phyloP scores from a whole-genome alignment of 2,888 invertebrate genomes.

The Drosophila anomalata region DNA sequence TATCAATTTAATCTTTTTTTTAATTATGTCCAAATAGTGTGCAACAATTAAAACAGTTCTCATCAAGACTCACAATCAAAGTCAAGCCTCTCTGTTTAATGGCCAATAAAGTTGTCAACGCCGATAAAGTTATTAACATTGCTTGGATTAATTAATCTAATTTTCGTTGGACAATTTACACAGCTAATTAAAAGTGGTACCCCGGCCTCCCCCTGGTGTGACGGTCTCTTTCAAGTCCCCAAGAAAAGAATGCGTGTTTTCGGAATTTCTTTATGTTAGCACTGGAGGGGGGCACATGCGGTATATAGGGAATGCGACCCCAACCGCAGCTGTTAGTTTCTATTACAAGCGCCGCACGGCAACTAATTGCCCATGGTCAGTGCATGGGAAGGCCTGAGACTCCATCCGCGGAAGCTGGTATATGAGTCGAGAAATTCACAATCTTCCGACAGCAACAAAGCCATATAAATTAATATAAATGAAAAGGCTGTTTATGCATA shows the following conservation, averaged over 20 bases:
- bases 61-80: constrained; percentile 8
- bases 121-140: constrained; percentile 62
- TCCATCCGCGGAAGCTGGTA: constrained; percentile 46
- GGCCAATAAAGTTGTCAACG: constrained; percentile 54
- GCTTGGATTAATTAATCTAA: constrained; percentile 61
- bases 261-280: constrained; percentile 33
- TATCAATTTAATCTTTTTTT: too few species aligned
- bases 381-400: constrained; percentile 36
- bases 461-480: constrained; percentile 55
- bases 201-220: not conserved
- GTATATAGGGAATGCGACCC: constrained; percentile 12
- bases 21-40: not conserved
- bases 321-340: constrained; percentile 54
- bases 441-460: constrained; percentile 7
- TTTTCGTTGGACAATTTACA: constrained; percentile 52
- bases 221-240: constrained; percentile 38
- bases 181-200: constrained; percentile 38
- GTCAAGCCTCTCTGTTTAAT: constrained; percentile 16
- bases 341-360: constrained; percentile 49
- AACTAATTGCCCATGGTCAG: constrained; percentile 57
- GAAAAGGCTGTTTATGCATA: constrained; percentile 48
- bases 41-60: constrained; percentile 10
- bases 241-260: constrained; percentile 37
- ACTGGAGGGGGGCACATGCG: not conserved
- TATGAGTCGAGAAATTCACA: constrained; percentile 22